Percentiles rank a stretch among this genome's conserved stretches.
Conservation (phyloP, 2,888 invertebrate genomes). For the Hemicrepidius hirtus region DNA sequence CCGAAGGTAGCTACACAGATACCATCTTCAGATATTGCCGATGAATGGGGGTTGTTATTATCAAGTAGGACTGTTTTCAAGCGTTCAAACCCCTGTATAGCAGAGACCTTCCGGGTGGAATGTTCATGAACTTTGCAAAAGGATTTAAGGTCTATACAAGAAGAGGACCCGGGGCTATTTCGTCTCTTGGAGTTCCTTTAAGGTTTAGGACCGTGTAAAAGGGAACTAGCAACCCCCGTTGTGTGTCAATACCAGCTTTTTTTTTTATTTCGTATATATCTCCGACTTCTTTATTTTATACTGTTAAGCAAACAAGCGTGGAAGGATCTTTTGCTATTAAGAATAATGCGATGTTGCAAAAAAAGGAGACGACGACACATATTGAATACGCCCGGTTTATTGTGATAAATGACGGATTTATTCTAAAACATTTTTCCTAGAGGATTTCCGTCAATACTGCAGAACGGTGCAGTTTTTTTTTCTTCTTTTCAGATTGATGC, state of each 20-base stretch:
- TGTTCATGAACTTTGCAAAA: neutral
- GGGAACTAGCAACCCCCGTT: conserved; percentile 4
- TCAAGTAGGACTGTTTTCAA: conserved; percentile 30
- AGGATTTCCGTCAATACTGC: conserved; percentile 48
- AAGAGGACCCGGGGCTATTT: conserved; percentile 21
- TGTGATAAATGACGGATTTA: conserved; percentile 51
- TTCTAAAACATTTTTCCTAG: conserved; percentile 46
- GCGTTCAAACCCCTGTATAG: neutral
- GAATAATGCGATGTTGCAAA: conserved; percentile 38
- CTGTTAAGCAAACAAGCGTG: conserved; percentile 26
- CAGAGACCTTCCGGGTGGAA: conserved; percentile 1
- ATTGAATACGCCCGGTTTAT: conserved; percentile 49
- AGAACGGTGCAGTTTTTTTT: conserved; percentile 54
- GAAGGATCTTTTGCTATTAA: conserved; percentile 33
- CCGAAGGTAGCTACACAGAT: conserved; percentile 32
- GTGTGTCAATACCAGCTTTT: conserved; percentile 7
- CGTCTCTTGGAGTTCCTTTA: neutral
- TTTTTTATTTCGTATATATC: conserved; percentile 2
- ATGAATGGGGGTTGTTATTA: conserved; percentile 44
- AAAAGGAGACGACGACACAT: conserved; percentile 21
- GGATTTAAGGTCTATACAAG: conserved; percentile 3
- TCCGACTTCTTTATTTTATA: conserved; percentile 20
- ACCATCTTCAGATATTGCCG: conserved; percentile 31
- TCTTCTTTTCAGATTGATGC: conserved; percentile 58
- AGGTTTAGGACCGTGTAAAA: conserved; percentile 12